These are phyloP conservation scores for Laticauda colubrina DNA, from an alignment of 2,113 vertebrate species.

Conservation along the genomic window DNA sequence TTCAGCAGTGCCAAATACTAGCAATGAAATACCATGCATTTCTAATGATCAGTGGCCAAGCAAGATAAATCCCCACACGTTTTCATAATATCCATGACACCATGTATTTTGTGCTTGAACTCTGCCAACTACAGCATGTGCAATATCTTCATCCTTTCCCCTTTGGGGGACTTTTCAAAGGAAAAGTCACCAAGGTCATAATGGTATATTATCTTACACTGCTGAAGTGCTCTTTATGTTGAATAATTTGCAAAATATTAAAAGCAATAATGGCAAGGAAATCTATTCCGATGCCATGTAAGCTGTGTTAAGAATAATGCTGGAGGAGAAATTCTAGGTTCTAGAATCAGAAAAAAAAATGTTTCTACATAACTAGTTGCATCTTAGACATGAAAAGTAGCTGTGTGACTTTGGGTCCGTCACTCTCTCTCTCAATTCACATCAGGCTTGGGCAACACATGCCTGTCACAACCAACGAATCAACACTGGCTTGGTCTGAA, in stretches of 20 bases:
- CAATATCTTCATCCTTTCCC: background rate
- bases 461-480: background rate
- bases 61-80: background rate
- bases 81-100: slow-evolving; percentile 6
- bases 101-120: background rate
- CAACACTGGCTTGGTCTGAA: background rate
- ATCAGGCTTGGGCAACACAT: background rate
- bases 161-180: background rate
- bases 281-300: background rate
- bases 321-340: background rate
- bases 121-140: background rate
- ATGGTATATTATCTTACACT: background rate
- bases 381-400: background rate
- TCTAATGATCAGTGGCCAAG: background rate
- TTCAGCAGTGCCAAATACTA: background rate
- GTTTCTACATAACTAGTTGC: background rate
- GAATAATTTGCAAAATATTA: background rate
- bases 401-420: background rate
- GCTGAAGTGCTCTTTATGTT: background rate
- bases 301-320: background rate
- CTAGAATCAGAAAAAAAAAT: background rate
- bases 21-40: background rate
- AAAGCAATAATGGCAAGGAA: background rate
- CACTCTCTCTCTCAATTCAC: background rate
- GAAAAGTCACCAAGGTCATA: background rate